Evolutionary conservation across 1,140 invertebrate species (phyloP).

Genomic region (Brachionus calyciflorus): DNA sequence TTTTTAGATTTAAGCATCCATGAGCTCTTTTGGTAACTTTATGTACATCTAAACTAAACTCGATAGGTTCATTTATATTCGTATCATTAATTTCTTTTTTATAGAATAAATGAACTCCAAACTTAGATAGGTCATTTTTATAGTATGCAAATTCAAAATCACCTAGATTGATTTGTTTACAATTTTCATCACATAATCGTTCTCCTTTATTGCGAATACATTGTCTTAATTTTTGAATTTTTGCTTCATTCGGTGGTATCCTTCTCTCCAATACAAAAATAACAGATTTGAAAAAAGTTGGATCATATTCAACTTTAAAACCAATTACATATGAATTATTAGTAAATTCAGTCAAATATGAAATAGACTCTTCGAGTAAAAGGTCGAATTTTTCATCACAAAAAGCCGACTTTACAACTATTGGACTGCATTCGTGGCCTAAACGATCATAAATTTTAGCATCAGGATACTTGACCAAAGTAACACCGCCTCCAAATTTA

Average conservation of each 20-base stretch:
- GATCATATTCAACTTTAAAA: slow-evolving; percentile 7
- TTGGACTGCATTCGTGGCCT: neutral
- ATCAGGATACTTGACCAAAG: slow-evolving; percentile 4
- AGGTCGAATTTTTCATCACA: neutral
- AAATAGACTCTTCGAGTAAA: neutral
- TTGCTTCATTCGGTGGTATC: neutral
- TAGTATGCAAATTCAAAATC: neutral
- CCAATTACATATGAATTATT: slow-evolving; percentile 7
- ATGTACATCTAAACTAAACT: neutral
- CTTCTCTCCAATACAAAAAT: slow-evolving; percentile 17
- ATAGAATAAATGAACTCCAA: slow-evolving; percentile 16
- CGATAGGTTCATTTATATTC: neutral
- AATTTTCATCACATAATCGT: neutral
- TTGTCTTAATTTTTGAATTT: neutral
- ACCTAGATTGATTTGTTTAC: neutral
- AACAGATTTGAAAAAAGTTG: neutral
- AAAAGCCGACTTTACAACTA: slow-evolving; percentile 1
- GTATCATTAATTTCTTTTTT: slow-evolving; percentile 16
- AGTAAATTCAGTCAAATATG: slow-evolving; percentile 12
- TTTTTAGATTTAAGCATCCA: neutral
- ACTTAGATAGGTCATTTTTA: neutral
- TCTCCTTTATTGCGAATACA: neutral
- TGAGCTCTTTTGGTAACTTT: neutral
- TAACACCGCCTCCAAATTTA: slow-evolving; percentile 5
- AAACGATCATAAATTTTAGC: neutral